Base-by-base conservation (phyloP, 2,113 vertebrate genomes). In the Raja brachyura region DNA sequence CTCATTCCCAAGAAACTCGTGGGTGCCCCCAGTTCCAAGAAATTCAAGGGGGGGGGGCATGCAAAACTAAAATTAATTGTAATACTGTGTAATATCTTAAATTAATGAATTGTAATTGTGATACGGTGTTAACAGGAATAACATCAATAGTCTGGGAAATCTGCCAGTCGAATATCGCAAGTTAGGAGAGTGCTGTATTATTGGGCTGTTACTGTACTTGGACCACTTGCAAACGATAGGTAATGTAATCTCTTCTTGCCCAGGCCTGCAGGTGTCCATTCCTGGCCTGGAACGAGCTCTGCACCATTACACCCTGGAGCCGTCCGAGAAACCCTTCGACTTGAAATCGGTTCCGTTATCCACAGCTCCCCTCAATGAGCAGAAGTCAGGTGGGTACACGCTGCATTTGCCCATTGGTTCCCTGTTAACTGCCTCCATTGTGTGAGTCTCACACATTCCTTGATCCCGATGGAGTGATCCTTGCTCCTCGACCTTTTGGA, bases 281-380 rank as follows among this genome's bases (percentile, higher is more conserved):
- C 97, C 97, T 94, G 97, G 97, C 61, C 94, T 97, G 93, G 97
- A 97, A 94, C 95, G 95, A 77, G 97, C 97, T 54, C 94, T 97
- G 86, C 97, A 97, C 93, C 96, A 97, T 85, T 97, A 97, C 0
- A 97, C 97, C 4, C 94, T 97, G 74, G 97, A 97, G 39, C 97
- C 97, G 0, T 97, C 97, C 0, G 97, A 97, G 39, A 97, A 97
- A 70, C 97, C 97, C 18, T 97, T 97, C 93, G 97, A 97, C 93
- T 95, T 97, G 94, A 97, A 96, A 94, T 97, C 97, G 0, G 97
- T 97, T 93, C 97, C 97, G 81, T 93, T 97, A 94, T 97, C 97
- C 93, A 97, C 97, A 75, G 94, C 96, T 11, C 96, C 96, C 68
- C 7, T 96, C 20, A 4, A 94, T 0, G 97, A 97, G 93, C 97